Evolutionary conservation across 1,140 invertebrate species (phyloP).

Genomic region (Teleogryllus occipitalis): DNA sequence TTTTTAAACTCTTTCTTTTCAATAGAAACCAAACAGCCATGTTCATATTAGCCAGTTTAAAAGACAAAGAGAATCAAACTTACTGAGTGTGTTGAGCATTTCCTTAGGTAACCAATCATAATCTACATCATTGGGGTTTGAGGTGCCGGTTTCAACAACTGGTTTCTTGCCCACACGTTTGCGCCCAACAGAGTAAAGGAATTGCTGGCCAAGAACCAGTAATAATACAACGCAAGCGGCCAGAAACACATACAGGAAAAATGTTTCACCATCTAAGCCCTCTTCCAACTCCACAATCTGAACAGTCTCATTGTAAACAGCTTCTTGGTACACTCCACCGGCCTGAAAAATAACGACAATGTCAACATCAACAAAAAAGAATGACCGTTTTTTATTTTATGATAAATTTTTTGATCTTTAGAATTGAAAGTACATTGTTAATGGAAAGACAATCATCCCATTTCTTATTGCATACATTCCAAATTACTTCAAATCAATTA

Average conservation of each 20-base stretch:
- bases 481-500: no score
- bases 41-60: no score
- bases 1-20: no score
- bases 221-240: slow-evolving; percentile 80
- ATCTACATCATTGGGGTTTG: slow-evolving; percentile 87
- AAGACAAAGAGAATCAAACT: slow-evolving; percentile 37
- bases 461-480: no score
- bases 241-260: slow-evolving; percentile 94
- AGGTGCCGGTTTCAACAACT: slow-evolving; percentile 66
- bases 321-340: slow-evolving; percentile 67
- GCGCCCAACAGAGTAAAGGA: slow-evolving; percentile 66
- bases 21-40: no score
- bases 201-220: slow-evolving; percentile 84
- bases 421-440: no score
- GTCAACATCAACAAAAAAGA: no score
- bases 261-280: slow-evolving; percentile 94
- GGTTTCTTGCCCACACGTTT: slow-evolving; percentile 48
- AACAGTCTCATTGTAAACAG: slow-evolving; percentile 98
- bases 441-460: no score
- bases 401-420: no score
- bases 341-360: slow-evolving; percentile 13
- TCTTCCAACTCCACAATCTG: slow-evolving; percentile 94
- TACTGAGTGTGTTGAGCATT: slow-evolving; percentile 71
- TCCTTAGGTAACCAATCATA: slow-evolving; percentile 96
- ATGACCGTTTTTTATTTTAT: no score